phyloP scores from a whole-genome alignment of 2,888 invertebrate species.

The Brachyopa scutellaris region DNA sequence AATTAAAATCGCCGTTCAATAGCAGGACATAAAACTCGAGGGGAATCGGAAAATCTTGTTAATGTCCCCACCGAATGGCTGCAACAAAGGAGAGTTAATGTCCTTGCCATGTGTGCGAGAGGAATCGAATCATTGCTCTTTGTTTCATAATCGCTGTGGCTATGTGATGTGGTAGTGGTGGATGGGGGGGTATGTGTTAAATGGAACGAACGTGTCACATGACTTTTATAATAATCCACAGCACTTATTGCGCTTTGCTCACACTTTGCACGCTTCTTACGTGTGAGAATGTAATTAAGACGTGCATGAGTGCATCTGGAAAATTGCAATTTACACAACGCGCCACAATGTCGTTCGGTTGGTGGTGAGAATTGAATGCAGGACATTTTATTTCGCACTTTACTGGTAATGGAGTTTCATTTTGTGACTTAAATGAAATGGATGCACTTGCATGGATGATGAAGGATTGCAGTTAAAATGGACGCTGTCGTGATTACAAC shows the following conservation, averaged over 20 bases:
- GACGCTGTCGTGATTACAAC: too few species aligned
- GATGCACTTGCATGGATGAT: too few species aligned
- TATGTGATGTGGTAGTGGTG: neutral
- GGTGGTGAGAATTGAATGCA: too few species aligned
- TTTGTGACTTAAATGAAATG: neutral
- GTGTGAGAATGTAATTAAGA: slow-evolving; percentile 39
- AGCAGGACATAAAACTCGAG: neutral
- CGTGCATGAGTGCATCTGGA: slow-evolving; percentile 30
- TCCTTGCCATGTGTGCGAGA: neutral
- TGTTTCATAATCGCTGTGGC: neutral
- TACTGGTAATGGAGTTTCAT: neutral
- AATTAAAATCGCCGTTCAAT: slow-evolving; percentile 18
- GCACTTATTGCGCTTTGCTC: slow-evolving; percentile 12
- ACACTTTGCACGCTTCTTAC: neutral
- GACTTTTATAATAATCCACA: slow-evolving; percentile 10
- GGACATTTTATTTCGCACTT: too few species aligned
- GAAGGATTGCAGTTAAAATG: too few species aligned
- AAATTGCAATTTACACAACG: slow-evolving; percentile 9
- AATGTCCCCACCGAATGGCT: slow-evolving; percentile 6
- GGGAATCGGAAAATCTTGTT: slow-evolving; percentile 16
- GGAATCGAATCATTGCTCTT: neutral
- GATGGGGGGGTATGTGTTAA: too few species aligned
- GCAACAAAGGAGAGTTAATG: slow-evolving; percentile 13
- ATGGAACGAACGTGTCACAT: slow-evolving; percentile 19
- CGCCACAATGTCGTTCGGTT: neutral